Conservation (phyloP, 2,888 invertebrate genomes). For the Syrista parreyssii region DNA sequence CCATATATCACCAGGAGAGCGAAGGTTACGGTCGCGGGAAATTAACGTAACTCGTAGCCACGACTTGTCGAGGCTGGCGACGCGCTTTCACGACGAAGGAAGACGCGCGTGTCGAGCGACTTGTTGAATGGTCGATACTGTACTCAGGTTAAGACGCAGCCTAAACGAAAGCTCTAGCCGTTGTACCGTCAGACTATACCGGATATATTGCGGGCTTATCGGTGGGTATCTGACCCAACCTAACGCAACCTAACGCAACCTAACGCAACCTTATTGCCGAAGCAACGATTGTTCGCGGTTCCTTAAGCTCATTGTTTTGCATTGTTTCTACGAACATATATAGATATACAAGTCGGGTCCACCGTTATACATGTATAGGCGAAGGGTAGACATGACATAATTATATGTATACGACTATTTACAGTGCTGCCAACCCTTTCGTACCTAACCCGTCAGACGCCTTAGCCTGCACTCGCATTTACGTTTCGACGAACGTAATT, state of each 20-base stretch:
- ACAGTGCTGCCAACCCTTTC: too few species aligned
- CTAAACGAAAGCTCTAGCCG: slow-evolving; percentile 31
- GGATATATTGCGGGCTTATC: not conserved
- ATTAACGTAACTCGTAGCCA: not conserved
- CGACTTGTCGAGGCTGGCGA: slow-evolving; percentile 20
- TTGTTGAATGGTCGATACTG: slow-evolving; percentile 44
- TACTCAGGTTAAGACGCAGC: slow-evolving; percentile 28
- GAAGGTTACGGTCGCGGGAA: not conserved
- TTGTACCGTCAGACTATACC: not conserved
- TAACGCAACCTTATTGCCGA: not conserved
- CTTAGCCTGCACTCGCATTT: not conserved
- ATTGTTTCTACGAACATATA: not conserved
- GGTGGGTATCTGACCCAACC: not conserved
- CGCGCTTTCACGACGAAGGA: slow-evolving; percentile 21
- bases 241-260: not conserved
- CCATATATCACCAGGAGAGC: not conserved
- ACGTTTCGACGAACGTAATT: not conserved
- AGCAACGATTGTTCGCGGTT: not conserved
- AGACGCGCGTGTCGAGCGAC: slow-evolving; percentile 21
- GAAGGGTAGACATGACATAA: too few species aligned
- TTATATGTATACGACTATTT: too few species aligned
- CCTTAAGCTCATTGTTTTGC: not conserved
- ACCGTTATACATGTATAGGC: too few species aligned
- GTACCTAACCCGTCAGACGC: not conserved
- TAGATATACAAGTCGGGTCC: too few species aligned